These are phyloP conservation scores for Steinernema hermaphroditum DNA, from an alignment of 2,888 invertebrate genomes.

Conservation along the genomic window DNA sequence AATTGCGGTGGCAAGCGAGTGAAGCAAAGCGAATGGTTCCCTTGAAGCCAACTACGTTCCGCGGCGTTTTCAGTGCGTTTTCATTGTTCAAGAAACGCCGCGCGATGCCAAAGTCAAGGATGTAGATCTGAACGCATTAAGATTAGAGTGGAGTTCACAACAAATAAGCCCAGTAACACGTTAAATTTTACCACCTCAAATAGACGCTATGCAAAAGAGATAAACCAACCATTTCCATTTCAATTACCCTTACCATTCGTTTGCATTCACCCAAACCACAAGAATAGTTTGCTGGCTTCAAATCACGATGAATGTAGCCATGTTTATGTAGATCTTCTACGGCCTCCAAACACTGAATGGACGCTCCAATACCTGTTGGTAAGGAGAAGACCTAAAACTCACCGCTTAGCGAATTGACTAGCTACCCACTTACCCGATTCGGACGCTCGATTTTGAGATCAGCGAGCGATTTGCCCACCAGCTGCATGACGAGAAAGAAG, in stretches of 20 bases:
- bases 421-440: conserved; percentile 33
- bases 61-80: conserved; percentile 23
- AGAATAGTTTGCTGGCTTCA: conserved; percentile 59
- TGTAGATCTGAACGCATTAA: conserved; percentile 47
- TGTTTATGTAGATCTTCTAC: conserved; percentile 56
- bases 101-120: conserved; percentile 56
- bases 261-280: conserved; percentile 44
- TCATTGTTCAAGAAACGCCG: conserved; percentile 45
- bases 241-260: conserved; percentile 26
- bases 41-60: conserved; percentile 72
- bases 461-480: conserved; percentile 49
- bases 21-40: conserved; percentile 54
- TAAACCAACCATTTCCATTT: too few species aligned
- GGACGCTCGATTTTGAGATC: conserved; percentile 45
- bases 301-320: conserved; percentile 60
- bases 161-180: neutral
- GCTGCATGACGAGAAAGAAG: conserved; percentile 58
- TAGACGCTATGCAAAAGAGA: too few species aligned
- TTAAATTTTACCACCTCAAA: too few species aligned
- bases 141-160: neutral
- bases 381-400: conserved; percentile 44
- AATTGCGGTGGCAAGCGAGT: conserved; percentile 44
- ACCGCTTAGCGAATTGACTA: neutral
- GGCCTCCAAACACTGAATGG: conserved; percentile 59
- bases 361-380: conserved; percentile 50